Percentiles rank a stretch among this genome's conserved stretches.
Conservation (phyloP, 2,888 invertebrate genomes). For the Platycnemis pennipes region DNA sequence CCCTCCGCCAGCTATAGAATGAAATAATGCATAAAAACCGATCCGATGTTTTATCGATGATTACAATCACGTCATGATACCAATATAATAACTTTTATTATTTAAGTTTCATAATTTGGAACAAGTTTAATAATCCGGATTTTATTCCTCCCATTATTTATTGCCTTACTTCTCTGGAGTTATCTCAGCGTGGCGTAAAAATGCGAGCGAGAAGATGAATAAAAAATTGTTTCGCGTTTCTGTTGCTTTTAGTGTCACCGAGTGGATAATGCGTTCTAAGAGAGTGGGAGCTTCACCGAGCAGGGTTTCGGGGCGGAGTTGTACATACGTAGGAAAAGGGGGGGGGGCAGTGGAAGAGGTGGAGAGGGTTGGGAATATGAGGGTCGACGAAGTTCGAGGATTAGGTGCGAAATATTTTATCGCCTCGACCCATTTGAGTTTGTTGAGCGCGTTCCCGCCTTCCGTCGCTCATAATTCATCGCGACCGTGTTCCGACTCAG, state of each 20-base stretch:
- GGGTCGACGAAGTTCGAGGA: background rate
- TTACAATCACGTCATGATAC: no score
- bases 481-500: background rate
- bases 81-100: no score
- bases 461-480: conserved; percentile 14
- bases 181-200: background rate
- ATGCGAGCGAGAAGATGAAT: background rate
- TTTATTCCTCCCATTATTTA: background rate
- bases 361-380: background rate
- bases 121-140: no score
- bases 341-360: background rate
- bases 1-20: no score
- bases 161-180: background rate
- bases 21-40: no score
- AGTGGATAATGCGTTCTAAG: background rate
- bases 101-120: no score
- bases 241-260: background rate
- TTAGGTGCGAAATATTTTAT: conserved; percentile 25
- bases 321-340: no score
- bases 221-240: background rate
- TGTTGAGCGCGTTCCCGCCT: background rate
- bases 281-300: background rate
- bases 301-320: background rate
- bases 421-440: conserved; percentile 2
- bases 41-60: no score